Base-by-base conservation (phyloP, 2,113 vertebrate genomes). In the Bungarus multicinctus region DNA sequence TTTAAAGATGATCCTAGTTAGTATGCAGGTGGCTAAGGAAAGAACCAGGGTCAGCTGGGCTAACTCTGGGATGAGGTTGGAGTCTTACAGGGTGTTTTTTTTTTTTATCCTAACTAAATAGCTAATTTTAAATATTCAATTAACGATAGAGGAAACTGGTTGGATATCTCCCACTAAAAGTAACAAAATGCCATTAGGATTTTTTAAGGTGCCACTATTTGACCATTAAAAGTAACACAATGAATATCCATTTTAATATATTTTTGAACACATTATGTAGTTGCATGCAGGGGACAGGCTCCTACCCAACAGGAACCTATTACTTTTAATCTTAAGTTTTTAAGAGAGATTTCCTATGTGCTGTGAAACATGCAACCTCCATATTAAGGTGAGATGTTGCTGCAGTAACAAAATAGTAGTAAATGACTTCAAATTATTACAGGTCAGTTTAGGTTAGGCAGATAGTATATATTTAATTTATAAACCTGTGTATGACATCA, bases 121-220 rank as follows among this genome's bases (percentile, higher is more conserved):
- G 85, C 27, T 96, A 96, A 94, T 96, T 96, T 96, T 94, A 95
- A 74, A 95, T 47, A 97, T 97, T 97, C 97, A 97, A 92, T 96
- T 98, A 96, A 97, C 97, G 94, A 97, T 87, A 91, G 96, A 97
- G 64, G 30, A 87, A 96, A 94, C 47, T 91, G 30, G 89, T 97
- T 93, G 58, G 45, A 90, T 55, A 94, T 93, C 60, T 57, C 91
- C 86, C 69, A 89, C 27, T 58, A 91, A 0, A 0, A 87, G 22
- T 94, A 18, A 55, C 92, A 91, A 54, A 57, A 30, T 55, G 81
- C 92, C 81, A 53, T 9, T 43, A 45, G 4, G 39, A 54, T 20
- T 74, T 74, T 1, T 89, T 30, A 25, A 91, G 34, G 8, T 87
- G 52, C 39, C 0, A 64, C 7, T 5, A 90, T 53, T 27, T 88